Evolutionary conservation across 53 echinoderm and acorn worm species (phyloP).

Genomic region (Paracentrotus lividus): DNA sequence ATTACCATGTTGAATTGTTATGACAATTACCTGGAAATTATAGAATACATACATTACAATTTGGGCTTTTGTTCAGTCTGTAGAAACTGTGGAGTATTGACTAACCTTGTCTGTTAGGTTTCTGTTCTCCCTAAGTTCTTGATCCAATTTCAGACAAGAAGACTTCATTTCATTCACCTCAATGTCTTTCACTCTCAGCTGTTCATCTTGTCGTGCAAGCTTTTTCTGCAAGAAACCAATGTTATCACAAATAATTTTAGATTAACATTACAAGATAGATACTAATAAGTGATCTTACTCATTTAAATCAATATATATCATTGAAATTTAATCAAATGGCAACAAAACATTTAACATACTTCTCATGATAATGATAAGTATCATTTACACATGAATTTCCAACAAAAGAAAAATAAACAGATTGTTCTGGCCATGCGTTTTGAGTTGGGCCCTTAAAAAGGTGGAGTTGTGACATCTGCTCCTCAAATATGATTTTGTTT

Average conservation of each 20-base stretch:
- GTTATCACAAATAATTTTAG: not conserved
- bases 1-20: no score
- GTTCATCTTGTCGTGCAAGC: constrained; percentile 96
- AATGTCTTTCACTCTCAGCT: constrained; percentile 87
- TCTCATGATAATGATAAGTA: not conserved
- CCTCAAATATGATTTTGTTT: no score
- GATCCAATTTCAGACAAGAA: constrained; percentile 83
- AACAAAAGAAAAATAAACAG: no score
- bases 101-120: constrained; percentile 94
- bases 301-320: not conserved
- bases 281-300: not conserved
- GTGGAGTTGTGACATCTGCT: no score
- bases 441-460: no score
- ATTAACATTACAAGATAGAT: not conserved
- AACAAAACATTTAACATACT: not conserved
- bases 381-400: no score
- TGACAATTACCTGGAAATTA: no score
- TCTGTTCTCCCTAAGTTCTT: constrained; percentile 91
- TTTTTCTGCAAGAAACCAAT: constrained; percentile 75
- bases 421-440: no score
- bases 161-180: constrained; percentile 93
- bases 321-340: not conserved
- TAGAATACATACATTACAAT: no score
- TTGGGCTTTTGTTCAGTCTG: not conserved
- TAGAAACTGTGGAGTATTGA: not conserved